Evolutionary conservation across 53 echinoderm and acorn worm genomes (phyloP).

Genomic region (Henricia sp.): DNA sequence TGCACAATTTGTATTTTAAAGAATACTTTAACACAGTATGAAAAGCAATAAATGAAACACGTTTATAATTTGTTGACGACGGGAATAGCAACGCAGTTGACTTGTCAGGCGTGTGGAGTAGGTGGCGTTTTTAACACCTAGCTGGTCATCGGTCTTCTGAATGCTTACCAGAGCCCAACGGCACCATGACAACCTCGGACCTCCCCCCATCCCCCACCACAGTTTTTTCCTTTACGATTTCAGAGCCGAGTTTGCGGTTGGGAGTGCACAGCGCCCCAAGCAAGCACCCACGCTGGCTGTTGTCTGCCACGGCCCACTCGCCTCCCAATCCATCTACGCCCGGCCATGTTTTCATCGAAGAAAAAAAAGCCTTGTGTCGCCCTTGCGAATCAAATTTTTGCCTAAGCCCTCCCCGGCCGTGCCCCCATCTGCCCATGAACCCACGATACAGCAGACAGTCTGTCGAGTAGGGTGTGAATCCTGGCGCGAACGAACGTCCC

Average conservation of each 20-base stretch:
- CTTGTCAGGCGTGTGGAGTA: not conserved
- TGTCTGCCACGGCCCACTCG: slow-evolving; percentile 7
- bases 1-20: too few species aligned
- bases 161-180: not conserved
- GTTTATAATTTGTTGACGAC: too few species aligned
- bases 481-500: not conserved
- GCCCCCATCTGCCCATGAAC: slow-evolving; percentile 27
- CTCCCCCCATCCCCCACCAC: not conserved
- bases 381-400: not conserved
- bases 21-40: too few species aligned
- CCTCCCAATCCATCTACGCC: slow-evolving; percentile 13
- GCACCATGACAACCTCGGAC: not conserved
- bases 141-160: slow-evolving; percentile 17
- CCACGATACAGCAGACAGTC: not conserved
- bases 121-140: slow-evolving; percentile 52
- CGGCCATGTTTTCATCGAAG: not conserved
- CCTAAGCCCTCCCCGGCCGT: not conserved
- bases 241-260: slow-evolving; percentile 1
- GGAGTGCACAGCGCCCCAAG: slow-evolving; percentile 24
- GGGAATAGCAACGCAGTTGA: not conserved
- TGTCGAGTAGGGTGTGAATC: slow-evolving; percentile 45
- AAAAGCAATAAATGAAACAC: too few species aligned
- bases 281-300: slow-evolving; percentile 31
- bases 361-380: slow-evolving; percentile 19
- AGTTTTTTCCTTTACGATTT: not conserved